Base-by-base conservation (phyloP, 2,888 invertebrate species). In the Yponomeuta cagnagella region DNA sequence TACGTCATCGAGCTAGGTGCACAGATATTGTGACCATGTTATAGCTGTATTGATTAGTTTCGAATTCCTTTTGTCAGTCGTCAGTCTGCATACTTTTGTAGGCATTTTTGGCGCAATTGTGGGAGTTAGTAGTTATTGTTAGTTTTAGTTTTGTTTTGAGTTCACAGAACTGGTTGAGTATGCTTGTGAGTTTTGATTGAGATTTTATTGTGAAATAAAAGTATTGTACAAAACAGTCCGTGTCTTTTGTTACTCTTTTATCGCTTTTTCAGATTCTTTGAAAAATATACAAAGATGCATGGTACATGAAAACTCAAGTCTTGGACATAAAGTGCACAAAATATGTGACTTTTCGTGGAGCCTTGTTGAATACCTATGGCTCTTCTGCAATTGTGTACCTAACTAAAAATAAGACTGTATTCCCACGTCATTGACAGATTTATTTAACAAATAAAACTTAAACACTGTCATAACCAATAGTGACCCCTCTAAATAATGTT, bases 171-270 rank as follows among this genome's bases (percentile, higher is more conserved):
- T 82, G 82, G 80, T 81, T 85, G 79, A 80, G 88, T 76, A 86
- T 89, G 89, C 80, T 86, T 87, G 89, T 79, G 85, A 83, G 87
- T 90, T 90, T 90, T 87, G 90, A 90, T 86, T 87, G 87, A 82
- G 84, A 87, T 87, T 90, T 90, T 88, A 87, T 85, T 86, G 85
- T 85, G 86, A 82, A 89, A 88, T 90, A 90, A 89, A 89, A 82
- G 75, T 81, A 86, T 85, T 88, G 85, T 88, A 89, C 84, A 84
- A 84, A 81, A 73, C 52, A 58, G 52, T 58, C 15, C 1, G 12
- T 15, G 15, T 15, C 52, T 58, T 58, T 58, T 52, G 3, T 52
- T 15, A 4, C 2, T 2, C 10, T 2, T 15, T 58, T 58, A 12
- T 43, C 43, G 43, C 6, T 43, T 8, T 43, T 43, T 43, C 9